Base-by-base conservation (phyloP, 2,113 vertebrate genomes). In the Zeus faber region DNA sequence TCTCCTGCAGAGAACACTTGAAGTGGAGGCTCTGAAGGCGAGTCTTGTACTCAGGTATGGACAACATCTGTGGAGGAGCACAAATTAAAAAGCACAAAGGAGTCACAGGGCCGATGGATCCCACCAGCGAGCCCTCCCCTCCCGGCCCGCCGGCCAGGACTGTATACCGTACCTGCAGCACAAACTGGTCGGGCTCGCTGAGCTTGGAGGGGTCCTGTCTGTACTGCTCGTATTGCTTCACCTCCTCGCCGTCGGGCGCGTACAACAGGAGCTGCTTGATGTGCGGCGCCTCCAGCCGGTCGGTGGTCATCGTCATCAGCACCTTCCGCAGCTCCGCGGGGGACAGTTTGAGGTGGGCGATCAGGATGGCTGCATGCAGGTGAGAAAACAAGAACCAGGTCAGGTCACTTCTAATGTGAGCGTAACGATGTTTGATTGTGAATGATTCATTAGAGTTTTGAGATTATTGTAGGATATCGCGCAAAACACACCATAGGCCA, bases 251-350 rank as follows among this genome's bases (percentile, higher is more conserved):
- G 0, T 96, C 95, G 0, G 97, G 97, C 1, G 95, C 94, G 0
- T 95, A 99, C 1, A 98, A 92, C 64, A 99, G 84, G 39, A 99
- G 88, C 83, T 99, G 97, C 52, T 94, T 96, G 75, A 98, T 92
- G 80, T 99, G 97, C 0, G 93, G 80, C 0, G 95, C 88, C 71
- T 99, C 95, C 84, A 99, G 80, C 33, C 95, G 87, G 14, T 95
- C 89, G 0, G 90, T 88, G 74, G 86, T 80, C 95, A 98, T 95
- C 8, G 85, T 94, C 94, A 96, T 90, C 46, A 98, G 90, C 45
- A 94, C 86, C 73, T 92, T 92, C 13, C 93, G 91, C 73, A 99
- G 90, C 75, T 97, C 94, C 0, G 80, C 74, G 2, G 94, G 94
- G 0, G 93, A 95, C 52, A 99, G 91, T 86, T 98, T 99, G 68